phyloP scores from a whole-genome alignment of 2,888 invertebrate genomes.

The Shargacucullia verbasci region DNA sequence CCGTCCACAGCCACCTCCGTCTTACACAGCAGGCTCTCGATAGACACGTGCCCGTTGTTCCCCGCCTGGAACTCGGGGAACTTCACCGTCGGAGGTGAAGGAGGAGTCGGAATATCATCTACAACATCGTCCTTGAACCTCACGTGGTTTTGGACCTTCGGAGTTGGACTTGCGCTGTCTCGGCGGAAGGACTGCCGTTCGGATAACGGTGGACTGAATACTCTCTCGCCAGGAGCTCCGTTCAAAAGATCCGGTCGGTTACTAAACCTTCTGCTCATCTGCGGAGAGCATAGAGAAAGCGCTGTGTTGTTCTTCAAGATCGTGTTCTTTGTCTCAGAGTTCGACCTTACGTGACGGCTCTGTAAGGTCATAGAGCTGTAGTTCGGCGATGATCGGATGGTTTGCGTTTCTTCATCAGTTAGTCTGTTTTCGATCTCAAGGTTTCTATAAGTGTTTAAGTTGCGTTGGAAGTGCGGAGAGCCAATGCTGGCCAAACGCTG shows the following conservation, averaged over 20 bases:
- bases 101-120: constrained; percentile 84
- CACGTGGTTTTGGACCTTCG: constrained; percentile 83
- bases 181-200: constrained; percentile 76
- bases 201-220: constrained; percentile 77
- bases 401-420: constrained; percentile 75
- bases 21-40: constrained; percentile 90
- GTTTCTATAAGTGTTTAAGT: constrained; percentile 88
- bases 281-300: constrained; percentile 87
- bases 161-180: constrained; percentile 75
- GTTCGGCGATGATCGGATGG: constrained; percentile 71
- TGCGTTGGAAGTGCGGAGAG: constrained; percentile 90
- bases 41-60: constrained; percentile 89
- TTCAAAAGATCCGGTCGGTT: constrained; percentile 82
- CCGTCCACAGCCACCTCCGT: constrained; percentile 92
- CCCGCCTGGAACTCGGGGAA: constrained; percentile 78
- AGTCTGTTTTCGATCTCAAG: constrained; percentile 86
- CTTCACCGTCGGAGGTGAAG: constrained; percentile 81
- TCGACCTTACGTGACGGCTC: constrained; percentile 82
- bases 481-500: constrained; percentile 90
- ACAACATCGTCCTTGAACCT: constrained; percentile 83
- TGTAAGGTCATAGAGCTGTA: constrained; percentile 83
- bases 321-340: constrained; percentile 84
- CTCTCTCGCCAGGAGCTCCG: constrained; percentile 80
- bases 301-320: constrained; percentile 84
- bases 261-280: constrained; percentile 86